phyloP scores from a whole-genome alignment of 2,113 vertebrate species.

The Bos indicus region DNA sequence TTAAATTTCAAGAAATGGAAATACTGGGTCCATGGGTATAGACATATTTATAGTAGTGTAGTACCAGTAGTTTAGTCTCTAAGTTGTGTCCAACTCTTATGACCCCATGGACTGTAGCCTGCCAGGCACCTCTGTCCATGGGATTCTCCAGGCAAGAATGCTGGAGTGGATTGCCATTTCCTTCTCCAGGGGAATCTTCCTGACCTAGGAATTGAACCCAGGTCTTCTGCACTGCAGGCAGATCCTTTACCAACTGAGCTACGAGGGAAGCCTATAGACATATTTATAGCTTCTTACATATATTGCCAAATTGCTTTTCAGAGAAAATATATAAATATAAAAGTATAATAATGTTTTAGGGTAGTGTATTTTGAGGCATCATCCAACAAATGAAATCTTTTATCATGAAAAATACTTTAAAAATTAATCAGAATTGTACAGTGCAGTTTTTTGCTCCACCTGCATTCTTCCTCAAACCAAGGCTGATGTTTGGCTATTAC shows the following conservation, averaged over 20 bases:
- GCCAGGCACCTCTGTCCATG: too few relatives aligned
- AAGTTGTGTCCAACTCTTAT: too few relatives aligned
- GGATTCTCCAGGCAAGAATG: too few relatives aligned
- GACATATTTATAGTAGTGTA: neutral
- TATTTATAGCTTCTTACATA: neutral
- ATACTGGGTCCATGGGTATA: neutral
- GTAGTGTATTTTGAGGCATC: neutral
- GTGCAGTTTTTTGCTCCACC: neutral
- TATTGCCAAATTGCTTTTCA: neutral
- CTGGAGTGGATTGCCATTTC: neutral
- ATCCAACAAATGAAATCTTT: neutral
- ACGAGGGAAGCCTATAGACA: neutral
- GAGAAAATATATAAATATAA: conserved; percentile 22
- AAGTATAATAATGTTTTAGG: neutral
- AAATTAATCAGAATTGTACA: neutral
- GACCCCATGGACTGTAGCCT: too few relatives aligned
- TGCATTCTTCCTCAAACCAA: neutral
- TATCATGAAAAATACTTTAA: neutral
- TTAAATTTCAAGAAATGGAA: conserved; percentile 31
- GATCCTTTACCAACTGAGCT: neutral
- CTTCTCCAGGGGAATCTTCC: neutral
- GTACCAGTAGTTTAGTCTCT: too few relatives aligned
- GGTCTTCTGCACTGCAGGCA: neutral
- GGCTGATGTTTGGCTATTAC: neutral
- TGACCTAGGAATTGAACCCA: neutral